Evolutionary conservation across 2,113 vertebrate species (phyloP), one percentile per base, ranked within the genome.

Genomic region (Syngnathus typhle): DNA sequence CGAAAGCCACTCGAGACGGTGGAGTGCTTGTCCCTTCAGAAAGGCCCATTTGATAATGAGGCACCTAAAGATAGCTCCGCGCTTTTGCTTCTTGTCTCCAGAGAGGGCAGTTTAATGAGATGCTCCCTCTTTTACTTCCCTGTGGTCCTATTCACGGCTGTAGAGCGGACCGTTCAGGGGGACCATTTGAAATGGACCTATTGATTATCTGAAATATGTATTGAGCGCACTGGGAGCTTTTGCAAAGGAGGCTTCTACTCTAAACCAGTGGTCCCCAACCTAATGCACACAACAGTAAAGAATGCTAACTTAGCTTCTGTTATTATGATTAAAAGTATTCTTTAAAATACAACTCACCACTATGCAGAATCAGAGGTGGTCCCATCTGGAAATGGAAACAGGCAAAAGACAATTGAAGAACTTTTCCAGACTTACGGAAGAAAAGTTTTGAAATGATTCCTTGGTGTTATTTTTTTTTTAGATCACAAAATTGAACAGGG

Each of bases 181-280:
- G 52, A 39, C 23, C 76, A 73, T 87, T 85, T 77, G 65, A 83
- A 82, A 88, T 75, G 74, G 74, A 79, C 71, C 74, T 78, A 86
- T 82, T 84, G 84, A 87, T 89, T 87, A 87, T 85, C 82, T 84
- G 82, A 78, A 81, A 87, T 87, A 82, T 86, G 74, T 68, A 78
- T 70, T 72, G 77, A 85, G 49, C 65, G 39, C 65, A 63, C 15
- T 56, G 56, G 1, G 60, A 69, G 49, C 63, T 59, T 47, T 69
- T 41, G 72, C 73, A 81, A 75, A 76, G 75, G 76, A 68, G 43
- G 63, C 41, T 37, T 64, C 49, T 55, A 41, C 9, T 10, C 38
- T 41, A 9, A 7, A 15, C 44, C 12, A 0, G 13, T 16, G 27
- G 23, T 7, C 27, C 55, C 55, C 23, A 58, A 58, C 55, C 12